Conservation (phyloP, 2,797 vertebrate genomes). For the Acridotheres tristis region DNA sequence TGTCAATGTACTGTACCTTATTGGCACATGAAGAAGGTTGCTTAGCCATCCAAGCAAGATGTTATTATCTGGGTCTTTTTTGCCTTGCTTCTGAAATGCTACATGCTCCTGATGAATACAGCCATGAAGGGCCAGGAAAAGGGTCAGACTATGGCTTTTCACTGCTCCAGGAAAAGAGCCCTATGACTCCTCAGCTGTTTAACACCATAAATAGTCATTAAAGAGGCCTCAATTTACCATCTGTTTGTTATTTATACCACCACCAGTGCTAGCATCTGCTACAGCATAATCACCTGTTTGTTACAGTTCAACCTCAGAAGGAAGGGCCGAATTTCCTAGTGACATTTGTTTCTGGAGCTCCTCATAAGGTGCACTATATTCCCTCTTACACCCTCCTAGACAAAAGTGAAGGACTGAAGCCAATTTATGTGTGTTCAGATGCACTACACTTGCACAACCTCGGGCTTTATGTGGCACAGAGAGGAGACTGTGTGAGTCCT, state of each 20-base stretch:
- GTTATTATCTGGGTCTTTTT: fast-evolving
- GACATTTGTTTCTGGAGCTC: not conserved
- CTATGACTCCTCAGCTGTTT: not conserved
- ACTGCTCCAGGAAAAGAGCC: not conserved
- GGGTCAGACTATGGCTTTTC: not conserved
- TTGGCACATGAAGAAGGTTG: fast-evolving
- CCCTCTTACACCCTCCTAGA: not conserved
- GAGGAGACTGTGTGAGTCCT: not conserved
- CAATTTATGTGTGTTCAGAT: not conserved
- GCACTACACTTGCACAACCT: fast-evolving
- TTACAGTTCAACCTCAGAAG: not conserved
- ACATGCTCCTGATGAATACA: not conserved
- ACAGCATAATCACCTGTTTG: not conserved
- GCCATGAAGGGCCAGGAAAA: not conserved
- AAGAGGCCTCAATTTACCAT: not conserved
- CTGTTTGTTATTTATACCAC: not conserved
- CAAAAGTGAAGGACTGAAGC: not conserved
- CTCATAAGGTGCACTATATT: not conserved
- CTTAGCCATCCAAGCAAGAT: not conserved
- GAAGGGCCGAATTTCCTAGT: not conserved
- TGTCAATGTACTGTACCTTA: not conserved
- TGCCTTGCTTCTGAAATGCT: not conserved
- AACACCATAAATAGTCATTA: not conserved
- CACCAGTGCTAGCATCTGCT: not conserved
- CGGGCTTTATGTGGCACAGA: not conserved